These are phyloP conservation scores for Microctonus hyperodae DNA, from an alignment of 2,888 invertebrate species.

Conservation along the genomic window DNA sequence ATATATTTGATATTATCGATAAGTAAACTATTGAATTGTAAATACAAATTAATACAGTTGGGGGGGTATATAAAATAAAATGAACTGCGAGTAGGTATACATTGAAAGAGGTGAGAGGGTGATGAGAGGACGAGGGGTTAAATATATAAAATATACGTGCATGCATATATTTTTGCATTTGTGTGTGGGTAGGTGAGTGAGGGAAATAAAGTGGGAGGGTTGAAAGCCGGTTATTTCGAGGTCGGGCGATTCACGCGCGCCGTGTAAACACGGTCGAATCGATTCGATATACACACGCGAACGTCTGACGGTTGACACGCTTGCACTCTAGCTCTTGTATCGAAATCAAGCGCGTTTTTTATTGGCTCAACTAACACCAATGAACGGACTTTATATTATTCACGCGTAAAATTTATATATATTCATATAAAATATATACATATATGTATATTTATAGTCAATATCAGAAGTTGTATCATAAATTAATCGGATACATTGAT, in stretches of 20 bases:
- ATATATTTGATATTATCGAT: slow-evolving; percentile 7
- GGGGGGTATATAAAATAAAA: too few species aligned
- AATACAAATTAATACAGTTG: too few species aligned
- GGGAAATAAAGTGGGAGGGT: too few species aligned
- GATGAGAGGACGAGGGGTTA: too few species aligned
- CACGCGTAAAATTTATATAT: neutral
- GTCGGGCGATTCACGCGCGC: slow-evolving; percentile 28
- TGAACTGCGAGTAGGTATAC: too few species aligned
- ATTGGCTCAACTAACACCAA: slow-evolving; percentile 18
- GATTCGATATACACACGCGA: slow-evolving; percentile 27
- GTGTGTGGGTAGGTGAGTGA: too few species aligned
- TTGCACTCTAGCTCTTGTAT: neutral
- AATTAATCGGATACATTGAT: neutral
- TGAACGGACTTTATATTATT: neutral
- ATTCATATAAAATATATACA: neutral
- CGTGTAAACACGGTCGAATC: slow-evolving; percentile 26
- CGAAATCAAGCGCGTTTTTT: slow-evolving; percentile 19
- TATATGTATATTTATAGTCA: neutral
- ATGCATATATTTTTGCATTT: neutral
- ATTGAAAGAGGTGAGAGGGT: too few species aligned
- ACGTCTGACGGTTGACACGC: slow-evolving; percentile 22
- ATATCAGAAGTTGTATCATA: neutral
- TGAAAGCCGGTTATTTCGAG: slow-evolving; percentile 28
- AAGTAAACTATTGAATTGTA: slow-evolving; percentile 16
- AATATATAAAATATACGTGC: too few species aligned